These are phyloP conservation scores for Strix uralensis DNA, from an alignment of 2,113 vertebrate genomes.

Conservation along the genomic window DNA sequence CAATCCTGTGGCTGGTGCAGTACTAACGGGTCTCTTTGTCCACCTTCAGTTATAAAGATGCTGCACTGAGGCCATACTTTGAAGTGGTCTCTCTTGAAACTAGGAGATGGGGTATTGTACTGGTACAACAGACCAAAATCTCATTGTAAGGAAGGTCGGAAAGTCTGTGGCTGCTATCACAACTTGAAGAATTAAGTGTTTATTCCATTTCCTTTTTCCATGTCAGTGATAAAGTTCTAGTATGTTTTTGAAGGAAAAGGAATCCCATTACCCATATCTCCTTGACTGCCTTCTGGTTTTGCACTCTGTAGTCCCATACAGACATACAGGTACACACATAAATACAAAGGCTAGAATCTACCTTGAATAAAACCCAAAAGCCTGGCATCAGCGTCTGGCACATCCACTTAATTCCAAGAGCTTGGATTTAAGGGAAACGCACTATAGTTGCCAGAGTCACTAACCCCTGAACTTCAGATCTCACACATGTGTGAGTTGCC, in stretches of 20 bases:
- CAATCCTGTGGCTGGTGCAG: background rate
- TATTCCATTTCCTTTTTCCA: background rate
- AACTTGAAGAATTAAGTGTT: background rate
- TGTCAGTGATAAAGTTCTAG: accelerated
- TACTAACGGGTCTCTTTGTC: background rate
- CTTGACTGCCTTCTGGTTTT: background rate
- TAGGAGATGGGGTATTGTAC: background rate
- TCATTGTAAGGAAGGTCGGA: background rate
- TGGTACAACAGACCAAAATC: background rate
- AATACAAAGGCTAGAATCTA: background rate
- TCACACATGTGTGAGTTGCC: background rate
- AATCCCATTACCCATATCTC: background rate
- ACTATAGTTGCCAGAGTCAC: background rate
- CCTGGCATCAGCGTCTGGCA: background rate
- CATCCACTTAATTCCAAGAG: background rate
- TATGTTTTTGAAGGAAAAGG: background rate
- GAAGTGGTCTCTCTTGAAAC: background rate
- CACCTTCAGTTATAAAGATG: background rate
- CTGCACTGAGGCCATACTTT: background rate
- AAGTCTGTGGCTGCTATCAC: background rate
- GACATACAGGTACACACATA: background rate
- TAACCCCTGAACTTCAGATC: background rate
- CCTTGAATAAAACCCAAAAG: background rate
- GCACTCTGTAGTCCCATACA: background rate
- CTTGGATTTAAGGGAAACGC: background rate